phyloP scores from a whole-genome alignment of 92 coral and sea anemone genomes.

The Pocillopora meandrina region DNA sequence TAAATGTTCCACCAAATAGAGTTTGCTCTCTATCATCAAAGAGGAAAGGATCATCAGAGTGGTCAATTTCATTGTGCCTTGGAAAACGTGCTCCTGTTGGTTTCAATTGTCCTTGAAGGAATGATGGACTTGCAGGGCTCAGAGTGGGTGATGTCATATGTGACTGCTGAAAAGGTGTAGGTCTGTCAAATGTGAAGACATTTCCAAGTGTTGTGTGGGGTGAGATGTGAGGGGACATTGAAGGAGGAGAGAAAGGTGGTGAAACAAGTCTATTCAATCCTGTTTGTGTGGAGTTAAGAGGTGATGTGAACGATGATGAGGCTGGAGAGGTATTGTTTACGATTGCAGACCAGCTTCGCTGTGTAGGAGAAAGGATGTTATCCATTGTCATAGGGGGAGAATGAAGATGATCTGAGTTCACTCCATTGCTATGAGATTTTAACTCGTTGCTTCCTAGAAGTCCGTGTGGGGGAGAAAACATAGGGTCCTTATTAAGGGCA shows the following conservation, averaged over 20 bases:
- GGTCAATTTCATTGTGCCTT: slow-evolving; percentile 66
- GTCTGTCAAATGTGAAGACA: slow-evolving; percentile 90
- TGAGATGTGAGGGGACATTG: slow-evolving; percentile 93
- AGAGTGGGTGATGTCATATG: slow-evolving; percentile 87
- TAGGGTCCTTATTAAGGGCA: slow-evolving; percentile 80
- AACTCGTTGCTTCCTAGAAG: slow-evolving; percentile 58
- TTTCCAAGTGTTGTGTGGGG: slow-evolving; percentile 81
- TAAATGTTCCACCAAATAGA: slow-evolving; percentile 76
- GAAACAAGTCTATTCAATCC: slow-evolving; percentile 77
- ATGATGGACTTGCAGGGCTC: slow-evolving; percentile 89
- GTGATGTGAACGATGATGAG: slow-evolving; percentile 76
- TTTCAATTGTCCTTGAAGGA: slow-evolving; percentile 70
- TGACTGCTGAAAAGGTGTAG: slow-evolving; percentile 82
- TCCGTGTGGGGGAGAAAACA: slow-evolving; percentile 84
- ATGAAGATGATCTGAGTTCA: slow-evolving; percentile 77
- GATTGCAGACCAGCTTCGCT: slow-evolving; percentile 72
- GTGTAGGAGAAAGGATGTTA: slow-evolving; percentile 74
- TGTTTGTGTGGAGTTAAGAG: slow-evolving; percentile 75
- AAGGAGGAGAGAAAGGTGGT: slow-evolving; percentile 87
- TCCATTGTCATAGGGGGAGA: slow-evolving; percentile 73
- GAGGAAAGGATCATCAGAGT: slow-evolving; percentile 76
- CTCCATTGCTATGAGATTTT: slow-evolving; percentile 79
- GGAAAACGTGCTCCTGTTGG: slow-evolving; percentile 61
- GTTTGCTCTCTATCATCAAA: slow-evolving; percentile 79
- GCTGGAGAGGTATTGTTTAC: slow-evolving; percentile 53